Base-by-base conservation (phyloP, 2,888 invertebrate genomes). In the Cheiracanthium punctorium region DNA sequence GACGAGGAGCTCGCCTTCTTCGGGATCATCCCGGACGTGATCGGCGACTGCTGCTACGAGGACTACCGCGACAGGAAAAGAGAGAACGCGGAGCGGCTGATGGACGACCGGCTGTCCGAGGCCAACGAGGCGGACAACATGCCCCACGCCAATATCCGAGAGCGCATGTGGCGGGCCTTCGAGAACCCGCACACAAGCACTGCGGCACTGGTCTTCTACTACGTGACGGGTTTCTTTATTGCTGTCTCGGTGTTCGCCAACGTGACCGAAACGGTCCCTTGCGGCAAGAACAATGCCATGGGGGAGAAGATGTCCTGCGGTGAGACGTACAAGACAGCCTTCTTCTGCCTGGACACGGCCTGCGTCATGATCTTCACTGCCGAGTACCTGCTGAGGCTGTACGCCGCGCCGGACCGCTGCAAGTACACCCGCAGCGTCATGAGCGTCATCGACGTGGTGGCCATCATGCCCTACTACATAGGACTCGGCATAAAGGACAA, bases 351-450 rank as follows among this genome's bases (percentile, higher is more conserved):
- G 93, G 98, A 99, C 93, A 99, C 99, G 30, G 99, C 99, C 88
- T 99, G 99, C 93, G 99, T 99, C 90, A 99, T 99, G 97, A 99
- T 99, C 90, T 99, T 99, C 94, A 99, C 99, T 30, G 97, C 98
- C 71, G 99, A 99, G 93, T 99, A 99, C 92, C 93, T 98, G 90
- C 93, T 99, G 89, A 91, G 94, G 82, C 94, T 99, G 90, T 99
- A 98, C 93, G 99, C 99, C 17, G 99, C 99, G n/a, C 99, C 99
- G 30, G 97, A 97, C 93, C 95, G 99, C 89, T 98, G 97, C 93
- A 98, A 98, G 93, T 99, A 99, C 92, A 96, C 98, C 90, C 95
- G 98, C 88, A 97, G 97, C 90, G 99, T 99, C 87, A 99, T 99
- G 99, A 97, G 97, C 91, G 96, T 99, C 91, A 99, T 99, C 90